Evolutionary conservation across 2,113 vertebrate species (phyloP).

Genomic region (Tachysurus vachellii): DNA sequence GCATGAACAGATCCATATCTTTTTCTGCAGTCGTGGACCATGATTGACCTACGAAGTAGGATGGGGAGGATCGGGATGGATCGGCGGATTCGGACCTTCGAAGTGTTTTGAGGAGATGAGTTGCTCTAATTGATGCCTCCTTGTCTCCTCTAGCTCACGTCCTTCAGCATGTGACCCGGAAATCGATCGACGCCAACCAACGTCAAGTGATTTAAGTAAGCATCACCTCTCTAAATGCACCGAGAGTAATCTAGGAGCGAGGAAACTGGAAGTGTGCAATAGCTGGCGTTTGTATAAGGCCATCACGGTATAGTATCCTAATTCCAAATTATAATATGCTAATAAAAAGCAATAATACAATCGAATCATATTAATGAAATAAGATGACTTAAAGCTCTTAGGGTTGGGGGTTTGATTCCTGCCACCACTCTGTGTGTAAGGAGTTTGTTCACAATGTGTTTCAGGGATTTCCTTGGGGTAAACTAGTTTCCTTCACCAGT

Average conservation of each 20-base stretch:
- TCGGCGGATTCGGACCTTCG: not conserved
- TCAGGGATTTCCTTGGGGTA: too few species aligned
- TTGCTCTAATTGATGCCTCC: conserved; percentile 13
- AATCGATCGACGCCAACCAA: not conserved
- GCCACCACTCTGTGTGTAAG: too few species aligned
- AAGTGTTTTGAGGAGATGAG: not conserved
- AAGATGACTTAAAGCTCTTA: not conserved
- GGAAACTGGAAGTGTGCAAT: not conserved
- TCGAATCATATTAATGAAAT: not conserved
- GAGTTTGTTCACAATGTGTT: too few species aligned
- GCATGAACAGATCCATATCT: conserved; percentile 30
- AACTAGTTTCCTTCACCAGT: too few species aligned
- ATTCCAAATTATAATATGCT: not conserved
- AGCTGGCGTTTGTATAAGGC: too few species aligned
- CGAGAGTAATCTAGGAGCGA: not conserved
- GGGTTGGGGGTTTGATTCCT: too few species aligned
- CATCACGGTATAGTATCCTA: too few species aligned
- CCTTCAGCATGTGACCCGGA: conserved; percentile 19
- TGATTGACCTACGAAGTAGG: not conserved
- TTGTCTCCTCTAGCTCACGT: conserved; percentile 13
- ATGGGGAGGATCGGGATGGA: too few species aligned
- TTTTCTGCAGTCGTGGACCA: not conserved
- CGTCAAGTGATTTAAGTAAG: not conserved
- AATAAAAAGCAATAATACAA: not conserved
- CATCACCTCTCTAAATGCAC: conserved; percentile 10